These are phyloP conservation scores for Diadophis punctatus DNA, from an alignment of 2,113 vertebrate genomes.

Conservation along the genomic window DNA sequence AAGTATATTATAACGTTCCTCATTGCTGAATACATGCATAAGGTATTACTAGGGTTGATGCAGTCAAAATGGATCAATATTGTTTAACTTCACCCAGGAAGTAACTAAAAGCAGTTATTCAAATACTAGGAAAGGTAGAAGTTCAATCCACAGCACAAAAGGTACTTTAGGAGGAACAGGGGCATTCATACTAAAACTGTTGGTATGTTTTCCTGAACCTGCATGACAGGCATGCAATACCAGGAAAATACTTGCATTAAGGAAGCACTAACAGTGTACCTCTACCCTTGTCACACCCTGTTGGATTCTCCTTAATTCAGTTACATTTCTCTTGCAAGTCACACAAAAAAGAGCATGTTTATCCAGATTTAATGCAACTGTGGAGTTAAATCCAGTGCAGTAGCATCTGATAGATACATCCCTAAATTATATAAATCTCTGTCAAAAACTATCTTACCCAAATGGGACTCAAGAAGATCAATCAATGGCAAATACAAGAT, in stretches of 20 bases:
- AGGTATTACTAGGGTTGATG: not conserved
- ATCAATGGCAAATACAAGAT: not conserved
- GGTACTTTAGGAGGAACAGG: not conserved
- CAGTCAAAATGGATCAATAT: not conserved
- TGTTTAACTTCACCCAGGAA: not conserved
- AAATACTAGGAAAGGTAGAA: not conserved
- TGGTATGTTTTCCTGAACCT: not conserved
- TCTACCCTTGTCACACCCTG: not conserved
- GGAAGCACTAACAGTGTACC: not conserved
- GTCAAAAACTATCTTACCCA: not conserved
- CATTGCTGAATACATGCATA: not conserved
- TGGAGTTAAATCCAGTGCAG: not conserved
- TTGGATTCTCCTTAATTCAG: not conserved
- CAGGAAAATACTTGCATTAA: not conserved
- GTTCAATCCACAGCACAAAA: not conserved
- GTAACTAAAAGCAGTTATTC: not conserved
- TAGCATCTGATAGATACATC: not conserved
- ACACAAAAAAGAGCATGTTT: not conserved
- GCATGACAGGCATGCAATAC: not conserved
- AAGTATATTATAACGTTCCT: not conserved
- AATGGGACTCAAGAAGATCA: not conserved
- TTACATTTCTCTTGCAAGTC: not conserved
- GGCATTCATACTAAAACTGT: not conserved
- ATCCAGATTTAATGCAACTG: not conserved
- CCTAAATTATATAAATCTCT: slow-evolving; percentile 8